A percentile compares a stretch with the other conserved stretches of the same genome.
These are phyloP conservation scores for Achatina immaculata DNA, from an alignment of 1,140 invertebrate species.

Conservation along the genomic window DNA sequence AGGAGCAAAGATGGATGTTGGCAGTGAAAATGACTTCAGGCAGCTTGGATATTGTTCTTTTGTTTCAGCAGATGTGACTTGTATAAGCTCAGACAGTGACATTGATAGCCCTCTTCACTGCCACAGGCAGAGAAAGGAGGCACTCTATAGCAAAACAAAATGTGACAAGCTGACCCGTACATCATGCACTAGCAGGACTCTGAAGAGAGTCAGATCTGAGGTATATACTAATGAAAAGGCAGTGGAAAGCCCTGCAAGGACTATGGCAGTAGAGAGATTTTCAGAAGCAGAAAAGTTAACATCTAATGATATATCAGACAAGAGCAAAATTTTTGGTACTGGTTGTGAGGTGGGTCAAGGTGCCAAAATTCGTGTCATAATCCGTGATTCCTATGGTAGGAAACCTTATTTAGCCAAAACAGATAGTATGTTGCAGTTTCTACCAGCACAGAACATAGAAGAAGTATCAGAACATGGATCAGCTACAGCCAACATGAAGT, in stretches of 20 bases:
- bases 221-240: not conserved
- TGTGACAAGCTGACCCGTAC: not conserved
- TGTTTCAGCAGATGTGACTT: not conserved
- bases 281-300: too few relatives aligned
- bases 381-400: too few relatives aligned
- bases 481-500: not conserved
- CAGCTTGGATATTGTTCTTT: too few relatives aligned
- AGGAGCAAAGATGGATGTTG: not conserved
- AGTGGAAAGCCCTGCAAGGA: not conserved
- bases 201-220: not conserved
- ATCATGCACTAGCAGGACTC: not conserved
- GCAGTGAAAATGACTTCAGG: not conserved
- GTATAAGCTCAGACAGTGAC: slow-evolving; percentile 10
- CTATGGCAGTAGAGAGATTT: too few relatives aligned
- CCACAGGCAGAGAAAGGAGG: not conserved
- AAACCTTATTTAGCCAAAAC: too few relatives aligned
- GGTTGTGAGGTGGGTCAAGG: too few relatives aligned
- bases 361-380: too few relatives aligned
- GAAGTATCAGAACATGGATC: not conserved
- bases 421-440: too few relatives aligned
- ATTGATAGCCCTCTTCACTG: not conserved
- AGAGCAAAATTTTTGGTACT: too few relatives aligned
- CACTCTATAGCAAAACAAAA: not conserved
- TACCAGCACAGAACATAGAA: too few relatives aligned
- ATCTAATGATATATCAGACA: too few relatives aligned